phyloP scores from a whole-genome alignment of 2,113 vertebrate genomes.

The Gasterosteus nipponicus region DNA sequence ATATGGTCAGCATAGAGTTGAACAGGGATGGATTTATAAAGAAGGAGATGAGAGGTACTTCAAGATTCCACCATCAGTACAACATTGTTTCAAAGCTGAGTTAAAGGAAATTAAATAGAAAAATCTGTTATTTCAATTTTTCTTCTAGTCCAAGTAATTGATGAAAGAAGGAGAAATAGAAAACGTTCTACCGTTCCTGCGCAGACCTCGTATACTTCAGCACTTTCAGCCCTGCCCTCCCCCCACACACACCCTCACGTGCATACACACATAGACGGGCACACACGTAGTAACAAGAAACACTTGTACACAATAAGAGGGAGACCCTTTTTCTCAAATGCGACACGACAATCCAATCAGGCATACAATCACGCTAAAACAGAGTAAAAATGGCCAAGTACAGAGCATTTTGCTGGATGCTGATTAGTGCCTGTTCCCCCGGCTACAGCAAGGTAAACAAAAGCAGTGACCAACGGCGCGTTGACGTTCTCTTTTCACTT shows the following conservation, averaged over 20 bases:
- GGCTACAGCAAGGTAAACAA: conserved; percentile 79
- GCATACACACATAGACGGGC: background rate
- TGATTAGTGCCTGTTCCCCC: conserved; percentile 77
- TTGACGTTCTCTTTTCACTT: conserved; percentile 75
- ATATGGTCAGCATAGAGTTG: conserved; percentile 42
- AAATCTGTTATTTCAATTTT: background rate
- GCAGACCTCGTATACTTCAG: background rate
- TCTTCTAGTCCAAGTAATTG: background rate
- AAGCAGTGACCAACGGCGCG: conserved; percentile 68
- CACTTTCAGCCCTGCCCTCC: background rate
- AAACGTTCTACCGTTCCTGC: background rate
- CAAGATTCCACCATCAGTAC: background rate
- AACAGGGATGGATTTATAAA: conserved; percentile 19
- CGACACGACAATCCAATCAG: conserved; percentile 71
- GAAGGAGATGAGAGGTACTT: conserved; percentile 45
- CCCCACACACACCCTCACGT: background rate
- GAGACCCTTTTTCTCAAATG: conserved; percentile 58
- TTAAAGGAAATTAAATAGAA: conserved; percentile 27
- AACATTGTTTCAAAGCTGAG: background rate
- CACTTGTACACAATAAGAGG: conserved; percentile 39
- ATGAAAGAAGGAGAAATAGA: background rate
- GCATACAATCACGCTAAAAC: conserved; percentile 75
- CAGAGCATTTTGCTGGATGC: conserved; percentile 74
- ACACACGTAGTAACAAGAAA: conserved; percentile 18
- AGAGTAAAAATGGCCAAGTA: conserved; percentile 80